Base-by-base conservation (phyloP, 2,888 invertebrate species). In the Lobophora halterata region DNA sequence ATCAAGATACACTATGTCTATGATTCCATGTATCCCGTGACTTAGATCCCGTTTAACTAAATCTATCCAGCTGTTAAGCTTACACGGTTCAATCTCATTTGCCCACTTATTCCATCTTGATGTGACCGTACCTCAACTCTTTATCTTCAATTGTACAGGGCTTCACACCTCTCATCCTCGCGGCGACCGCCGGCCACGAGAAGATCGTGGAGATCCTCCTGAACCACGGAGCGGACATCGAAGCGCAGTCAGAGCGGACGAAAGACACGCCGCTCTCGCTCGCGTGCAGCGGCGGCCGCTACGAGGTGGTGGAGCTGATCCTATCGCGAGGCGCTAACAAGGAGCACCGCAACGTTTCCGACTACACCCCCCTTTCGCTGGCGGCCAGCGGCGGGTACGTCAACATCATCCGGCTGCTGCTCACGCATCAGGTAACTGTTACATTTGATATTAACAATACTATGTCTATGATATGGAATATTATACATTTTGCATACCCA, bases 331-430 rank as follows among this genome's bases (percentile, higher is more conserved):
- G 95, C 52, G 97, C 98, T 31, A 98, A 99, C 86, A 99, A 98
- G 82, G 97, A 97, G 73, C 99, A 99, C 80, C 93, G 99, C 35
- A 99, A 99, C 82, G 98, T 99, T 7, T 98, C 98, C 11, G 99
- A 99, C 83, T 99, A 99, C 75, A 99, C 99, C 5, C 99, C 99
- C 1, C 89, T 99, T n/a, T 98, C 98, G 71, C 89, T 99, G 49
- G 99, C 99, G 9, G 99, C 99, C 6, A 98, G 97, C 16, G 99
- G 98, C 17, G 99, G 99, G 10, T 99, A 98, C 79, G 98, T 98
- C 34, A 98, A 99, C 76, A 99, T 99, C 66, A 99, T 99, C 63
- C 94, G 97, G 65, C 90, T 99, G 46, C 88, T 99, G 49, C 88
- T 99, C 25, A 94, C 93, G 67, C 94, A 97, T 77, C 98, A 97